Percentiles rank a stretch among this genome's conserved stretches.
Evolutionary conservation across 2,113 vertebrate species (phyloP).

Genomic region (Solea solea): DNA sequence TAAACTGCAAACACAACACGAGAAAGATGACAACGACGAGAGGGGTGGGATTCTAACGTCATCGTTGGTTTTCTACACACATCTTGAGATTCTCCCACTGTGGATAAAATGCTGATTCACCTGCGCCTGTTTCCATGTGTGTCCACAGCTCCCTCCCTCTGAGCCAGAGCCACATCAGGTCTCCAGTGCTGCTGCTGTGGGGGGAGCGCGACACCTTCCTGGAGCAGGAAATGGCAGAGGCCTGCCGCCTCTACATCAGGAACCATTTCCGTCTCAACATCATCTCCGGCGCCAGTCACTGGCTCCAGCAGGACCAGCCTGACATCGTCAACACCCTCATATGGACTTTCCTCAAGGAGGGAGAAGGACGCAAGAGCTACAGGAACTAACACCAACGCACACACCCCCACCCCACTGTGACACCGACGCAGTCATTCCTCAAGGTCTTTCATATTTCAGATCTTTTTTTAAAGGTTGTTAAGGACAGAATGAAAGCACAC

Average conservation of each 20-base stretch:
- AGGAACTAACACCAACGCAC: slow-evolving; percentile 74
- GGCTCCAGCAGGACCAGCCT: slow-evolving; percentile 98
- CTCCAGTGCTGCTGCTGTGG: slow-evolving; percentile 94
- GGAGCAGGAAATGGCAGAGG: slow-evolving; percentile 96
- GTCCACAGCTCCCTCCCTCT: slow-evolving; percentile 89
- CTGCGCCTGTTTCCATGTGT: not conserved
- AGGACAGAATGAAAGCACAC: slow-evolving; percentile 69
- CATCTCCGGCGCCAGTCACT: slow-evolving; percentile 94
- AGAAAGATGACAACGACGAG: too few species aligned
- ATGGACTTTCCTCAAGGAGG: slow-evolving; percentile 98
- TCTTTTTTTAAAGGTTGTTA: slow-evolving; percentile 62
- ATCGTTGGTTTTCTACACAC: too few species aligned
- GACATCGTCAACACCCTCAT: slow-evolving; percentile 97
- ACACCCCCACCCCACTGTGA: slow-evolving; percentile 58
- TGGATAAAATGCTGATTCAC: too few species aligned
- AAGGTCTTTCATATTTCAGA: slow-evolving; percentile 64
- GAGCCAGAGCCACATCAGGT: slow-evolving; percentile 87
- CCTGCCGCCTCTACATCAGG: slow-evolving; percentile 91
- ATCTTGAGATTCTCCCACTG: too few species aligned
- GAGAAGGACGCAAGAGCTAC: slow-evolving; percentile 86
- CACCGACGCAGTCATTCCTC: slow-evolving; percentile 73
- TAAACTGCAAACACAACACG: too few species aligned
- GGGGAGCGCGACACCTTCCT: slow-evolving; percentile 93
- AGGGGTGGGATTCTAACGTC: too few species aligned
- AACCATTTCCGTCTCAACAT: slow-evolving; percentile 95